Base-by-base conservation (phyloP, 1,140 invertebrate species). In the Dendrolimus punctatus region DNA sequence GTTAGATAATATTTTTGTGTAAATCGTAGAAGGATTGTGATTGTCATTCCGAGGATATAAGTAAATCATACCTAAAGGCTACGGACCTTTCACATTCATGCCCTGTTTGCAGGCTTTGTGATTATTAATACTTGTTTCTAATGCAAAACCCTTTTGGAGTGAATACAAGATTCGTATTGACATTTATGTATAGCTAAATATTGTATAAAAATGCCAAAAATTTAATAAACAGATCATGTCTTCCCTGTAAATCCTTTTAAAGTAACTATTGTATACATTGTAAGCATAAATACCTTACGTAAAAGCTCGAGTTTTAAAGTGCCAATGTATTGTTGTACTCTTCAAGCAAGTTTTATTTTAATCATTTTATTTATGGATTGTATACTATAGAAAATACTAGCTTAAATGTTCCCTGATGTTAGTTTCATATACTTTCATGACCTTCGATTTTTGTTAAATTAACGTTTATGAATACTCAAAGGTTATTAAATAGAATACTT, bases 211-310 rank as follows among this genome's bases (percentile, higher is more conserved):
- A 40, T 23, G 51, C 48, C 51, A 62, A 58, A 52, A 52, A 62
- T 61, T 47, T 55, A 53, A 57, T 62, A 64, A 69, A 56, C 77
- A 76, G 66, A 78, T 78, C 75, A 73, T 67, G 80, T 84, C 80
- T 84, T 84, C 80, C 80, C 69, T 79, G 58, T 70, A 62, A 70
- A 76, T 69, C 68, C 61, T 73, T 70, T 62, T 73, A 75, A 55
- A 51, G 49, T 70, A 62, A 55, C 49, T 61, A 51, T 62, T 49
- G 44, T 57, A 62, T 47, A 46, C 56, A 59, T 23, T 23, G 23
- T 23, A 23, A 23, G 23, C 23, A 23, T 23, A 23, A 23, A 60
- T 61, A 23, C 46, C 53, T 58, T 42, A 41, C 38, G 54, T 54
- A 58, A 47, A 46, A 8, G 44, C 41, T 50, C 57, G 23, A 45